phyloP scores from a whole-genome alignment of 2,888 invertebrate genomes.

The Catocala nupta region DNA sequence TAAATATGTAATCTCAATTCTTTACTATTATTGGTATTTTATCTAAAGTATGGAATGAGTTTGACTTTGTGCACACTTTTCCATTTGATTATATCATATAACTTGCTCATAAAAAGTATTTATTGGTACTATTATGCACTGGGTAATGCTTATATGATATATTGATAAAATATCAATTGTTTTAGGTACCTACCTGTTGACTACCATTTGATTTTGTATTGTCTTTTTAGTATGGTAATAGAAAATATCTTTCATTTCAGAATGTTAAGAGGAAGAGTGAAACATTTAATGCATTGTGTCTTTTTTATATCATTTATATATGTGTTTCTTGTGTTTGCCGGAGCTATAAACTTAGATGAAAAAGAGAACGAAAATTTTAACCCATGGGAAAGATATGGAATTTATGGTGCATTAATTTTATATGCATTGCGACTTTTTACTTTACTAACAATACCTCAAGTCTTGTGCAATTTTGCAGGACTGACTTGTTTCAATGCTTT shows the following conservation, averaged over 20 bases:
- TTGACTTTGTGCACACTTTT: too few species aligned
- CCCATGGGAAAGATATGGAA: slow-evolving; percentile 94
- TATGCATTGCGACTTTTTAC: slow-evolving; percentile 93
- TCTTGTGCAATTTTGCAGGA: slow-evolving; percentile 95
- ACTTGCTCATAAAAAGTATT: too few species aligned
- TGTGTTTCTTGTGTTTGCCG: slow-evolving; percentile 90
- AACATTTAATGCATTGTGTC: slow-evolving; percentile 93
- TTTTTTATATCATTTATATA: slow-evolving; percentile 92
- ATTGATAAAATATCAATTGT: slow-evolving; percentile 15
- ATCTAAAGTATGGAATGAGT: too few species aligned
- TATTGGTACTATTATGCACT: not conserved
- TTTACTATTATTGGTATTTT: too few species aligned
- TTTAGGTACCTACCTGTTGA: slow-evolving; percentile 2
- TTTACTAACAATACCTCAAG: slow-evolving; percentile 95
- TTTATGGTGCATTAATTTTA: slow-evolving; percentile 90
- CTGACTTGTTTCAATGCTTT: slow-evolving; percentile 97
- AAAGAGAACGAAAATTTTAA: slow-evolving; percentile 89
- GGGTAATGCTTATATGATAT: not conserved
- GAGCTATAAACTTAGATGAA: slow-evolving; percentile 88
- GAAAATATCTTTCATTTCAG: slow-evolving; percentile 68
- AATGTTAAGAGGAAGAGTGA: slow-evolving; percentile 90
- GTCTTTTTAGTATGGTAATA: not conserved
- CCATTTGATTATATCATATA: too few species aligned
- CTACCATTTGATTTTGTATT: not conserved
- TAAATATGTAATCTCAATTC: too few species aligned